Percentiles rank a stretch among this genome's conserved stretches.
These are phyloP conservation scores for Melospiza melodia DNA, from an alignment of 2,113 vertebrate genomes.

Conservation along the genomic window DNA sequence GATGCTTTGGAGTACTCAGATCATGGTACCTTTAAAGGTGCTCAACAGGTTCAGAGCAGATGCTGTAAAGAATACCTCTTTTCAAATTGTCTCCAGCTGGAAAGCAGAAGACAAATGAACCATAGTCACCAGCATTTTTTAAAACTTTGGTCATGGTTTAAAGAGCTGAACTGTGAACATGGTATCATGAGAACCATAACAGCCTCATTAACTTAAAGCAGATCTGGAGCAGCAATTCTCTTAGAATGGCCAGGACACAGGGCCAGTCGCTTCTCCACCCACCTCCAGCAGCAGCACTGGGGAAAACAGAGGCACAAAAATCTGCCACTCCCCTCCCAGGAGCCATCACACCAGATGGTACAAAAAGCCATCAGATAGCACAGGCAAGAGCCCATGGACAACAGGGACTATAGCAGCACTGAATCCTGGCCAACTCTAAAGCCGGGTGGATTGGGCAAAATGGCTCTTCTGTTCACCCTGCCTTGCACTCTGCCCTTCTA, in stretches of 20 bases:
- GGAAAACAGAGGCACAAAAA: not conserved
- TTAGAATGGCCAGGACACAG: not conserved
- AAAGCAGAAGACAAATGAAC: not conserved
- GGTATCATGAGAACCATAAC: not conserved
- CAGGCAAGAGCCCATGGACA: not conserved
- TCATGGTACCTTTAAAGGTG: not conserved
- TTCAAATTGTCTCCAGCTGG: not conserved
- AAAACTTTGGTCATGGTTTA: not conserved
- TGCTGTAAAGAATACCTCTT: not conserved
- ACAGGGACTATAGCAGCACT: not conserved
- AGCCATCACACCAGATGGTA: not conserved
- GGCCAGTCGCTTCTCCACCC: not conserved
- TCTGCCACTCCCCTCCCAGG: not conserved
- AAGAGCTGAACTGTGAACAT: not conserved
- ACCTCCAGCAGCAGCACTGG: not conserved
- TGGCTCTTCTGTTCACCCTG: not conserved
- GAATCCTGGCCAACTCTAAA: not conserved
- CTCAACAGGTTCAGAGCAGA: not conserved
- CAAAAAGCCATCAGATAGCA: not conserved
- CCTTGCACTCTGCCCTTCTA: not conserved
- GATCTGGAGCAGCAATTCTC: not conserved
- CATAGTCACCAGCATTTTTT: not conserved
- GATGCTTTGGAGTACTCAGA: not conserved
- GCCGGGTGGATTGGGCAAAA: not conserved
- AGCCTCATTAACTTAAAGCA: not conserved